Base-by-base conservation (phyloP, 2,888 invertebrate genomes). In the Sesia apiformis region DNA sequence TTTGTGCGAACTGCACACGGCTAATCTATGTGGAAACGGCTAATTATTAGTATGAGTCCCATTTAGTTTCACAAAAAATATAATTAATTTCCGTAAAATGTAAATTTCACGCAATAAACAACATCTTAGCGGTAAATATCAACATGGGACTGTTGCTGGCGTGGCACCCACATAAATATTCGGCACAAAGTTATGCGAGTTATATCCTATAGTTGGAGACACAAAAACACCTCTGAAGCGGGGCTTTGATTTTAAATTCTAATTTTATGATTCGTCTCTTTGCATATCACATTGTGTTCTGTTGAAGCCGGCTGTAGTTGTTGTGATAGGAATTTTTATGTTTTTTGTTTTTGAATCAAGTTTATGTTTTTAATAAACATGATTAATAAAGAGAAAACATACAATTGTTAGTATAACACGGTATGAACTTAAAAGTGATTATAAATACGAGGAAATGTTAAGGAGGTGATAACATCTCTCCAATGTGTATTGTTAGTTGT, bases 221-320 rank as follows among this genome's bases (percentile, higher is more conserved):
- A 78, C 80, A 84, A 84, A 84, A 84, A 81, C 83, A 82, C 78
- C 78, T 77, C 78, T 64, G 74, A 70, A 80, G 74, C 73, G 70
- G 78, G 76, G 81, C 74, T 83, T 80, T 85, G 83, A 85, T 85
- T 86, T 85, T 81, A 85, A 85, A 85, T 85, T 86, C 83, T 81
- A 85, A 85, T 86, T 85, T 84, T 82, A 84, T 79, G 80, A 82
- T 78, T 77, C 76, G 74, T 74, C 72, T 65, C 71, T 85, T 85
- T 82, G 80, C 79, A 81, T 84, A 84, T 81, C 81, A 72, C 71
- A 74, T 46, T 46, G 23, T 46, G 4, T 46, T 23, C 7, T n/a
- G 8, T 46, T 46, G 8, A 46, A 46, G 23, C 23, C 23, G 4
- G 4, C 23, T 7, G 46, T 1, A 46, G 3, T 4, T 23, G 23